phyloP scores from a whole-genome alignment of 2,888 invertebrate genomes.

The Norana najaformis region DNA sequence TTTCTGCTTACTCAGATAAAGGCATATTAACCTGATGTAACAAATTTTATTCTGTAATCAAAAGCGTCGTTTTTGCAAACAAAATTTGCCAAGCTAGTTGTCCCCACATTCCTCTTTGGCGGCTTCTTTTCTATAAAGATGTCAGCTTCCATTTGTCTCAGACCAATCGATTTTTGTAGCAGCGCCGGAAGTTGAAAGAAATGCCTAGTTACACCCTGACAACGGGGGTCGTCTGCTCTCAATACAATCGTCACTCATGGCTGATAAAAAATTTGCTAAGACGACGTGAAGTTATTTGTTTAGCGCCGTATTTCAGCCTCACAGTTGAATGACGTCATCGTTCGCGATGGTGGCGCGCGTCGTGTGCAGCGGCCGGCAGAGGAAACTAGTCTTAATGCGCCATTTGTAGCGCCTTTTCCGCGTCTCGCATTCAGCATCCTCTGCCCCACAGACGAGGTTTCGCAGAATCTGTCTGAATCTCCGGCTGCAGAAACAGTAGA shows the following conservation, averaged over 20 bases:
- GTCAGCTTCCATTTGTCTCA: no score
- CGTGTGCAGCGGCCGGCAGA: background rate
- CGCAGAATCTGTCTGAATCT: conserved; percentile 43
- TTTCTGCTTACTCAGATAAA: no score
- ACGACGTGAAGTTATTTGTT: background rate
- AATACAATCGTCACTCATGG: background rate
- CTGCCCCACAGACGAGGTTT: conserved; percentile 25
- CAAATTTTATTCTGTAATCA: no score
- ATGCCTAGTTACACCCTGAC: background rate
- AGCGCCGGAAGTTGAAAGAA: background rate
- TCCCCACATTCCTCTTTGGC: no score
- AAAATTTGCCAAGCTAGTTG: no score
- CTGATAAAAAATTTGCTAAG: background rate
- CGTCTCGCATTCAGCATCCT: background rate
- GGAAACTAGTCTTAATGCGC: background rate
- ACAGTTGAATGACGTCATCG: conserved; percentile 16
- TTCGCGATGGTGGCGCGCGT: background rate
- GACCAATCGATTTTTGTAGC: no score
- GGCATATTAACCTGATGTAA: no score
- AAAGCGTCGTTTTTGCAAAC: no score
- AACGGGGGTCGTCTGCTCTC: no score
- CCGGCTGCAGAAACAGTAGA: conserved; percentile 46
- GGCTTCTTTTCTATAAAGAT: no score
- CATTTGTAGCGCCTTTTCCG: background rate
- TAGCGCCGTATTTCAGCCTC: background rate